phyloP scores from a whole-genome alignment of 1,140 invertebrate species.

The Brachionus koreanus region DNA sequence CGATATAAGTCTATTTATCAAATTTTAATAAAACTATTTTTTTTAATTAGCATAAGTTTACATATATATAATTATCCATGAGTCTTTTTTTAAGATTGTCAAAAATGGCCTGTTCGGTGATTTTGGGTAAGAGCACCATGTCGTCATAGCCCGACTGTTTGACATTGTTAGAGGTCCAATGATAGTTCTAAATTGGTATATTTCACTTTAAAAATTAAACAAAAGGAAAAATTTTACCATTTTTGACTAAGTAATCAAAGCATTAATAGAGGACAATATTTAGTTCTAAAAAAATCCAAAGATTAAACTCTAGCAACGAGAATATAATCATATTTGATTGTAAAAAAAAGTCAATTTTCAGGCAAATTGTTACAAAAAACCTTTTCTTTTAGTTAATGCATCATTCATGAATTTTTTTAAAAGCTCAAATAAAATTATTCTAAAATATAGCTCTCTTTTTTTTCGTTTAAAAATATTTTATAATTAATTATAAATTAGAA shows the following conservation, averaged over 20 bases:
- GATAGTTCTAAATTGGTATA: slow-evolving; percentile 58
- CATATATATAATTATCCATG: slow-evolving; percentile 72
- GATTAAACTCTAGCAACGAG: background rate
- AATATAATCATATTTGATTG: background rate
- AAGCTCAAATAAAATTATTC: slow-evolving; percentile 25
- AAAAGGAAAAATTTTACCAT: background rate
- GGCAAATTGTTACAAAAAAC: background rate
- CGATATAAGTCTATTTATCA: slow-evolving; percentile 75
- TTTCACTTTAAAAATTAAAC: background rate
- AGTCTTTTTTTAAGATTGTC: slow-evolving; percentile 72
- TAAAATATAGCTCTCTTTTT: slow-evolving; percentile 11
- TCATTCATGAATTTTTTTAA: background rate
- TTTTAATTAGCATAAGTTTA: slow-evolving; percentile 53
- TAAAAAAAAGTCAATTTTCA: background rate
- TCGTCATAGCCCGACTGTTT: slow-evolving; percentile 73
- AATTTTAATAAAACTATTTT: background rate
- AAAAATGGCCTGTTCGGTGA: slow-evolving; percentile 69
- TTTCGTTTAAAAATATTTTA: background rate
- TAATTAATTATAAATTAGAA: slow-evolving; percentile 15
- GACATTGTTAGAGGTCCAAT: slow-evolving; percentile 74
- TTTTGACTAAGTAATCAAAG: background rate
- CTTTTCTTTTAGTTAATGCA: background rate
- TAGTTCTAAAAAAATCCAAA: background rate
- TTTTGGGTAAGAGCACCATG: slow-evolving; percentile 73
- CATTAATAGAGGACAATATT: background rate